Percentiles rank a stretch among this genome's conserved stretches.
Evolutionary conservation across 1,140 invertebrate species (phyloP).

Genomic region (Rhagoletis zephyria): DNA sequence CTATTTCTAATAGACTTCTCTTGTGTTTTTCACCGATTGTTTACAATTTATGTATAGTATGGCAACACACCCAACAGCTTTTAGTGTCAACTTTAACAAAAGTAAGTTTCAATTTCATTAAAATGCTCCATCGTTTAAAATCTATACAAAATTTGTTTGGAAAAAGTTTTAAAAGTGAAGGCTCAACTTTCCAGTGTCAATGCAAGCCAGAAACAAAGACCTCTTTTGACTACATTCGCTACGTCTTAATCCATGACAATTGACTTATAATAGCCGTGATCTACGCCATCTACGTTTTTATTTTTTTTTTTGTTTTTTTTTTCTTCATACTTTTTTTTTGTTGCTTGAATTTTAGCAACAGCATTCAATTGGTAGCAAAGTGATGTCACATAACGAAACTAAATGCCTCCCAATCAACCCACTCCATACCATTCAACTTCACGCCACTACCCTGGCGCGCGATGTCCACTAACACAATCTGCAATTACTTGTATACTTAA

Average conservation of each 20-base stretch:
- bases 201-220: not conserved
- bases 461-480: not conserved
- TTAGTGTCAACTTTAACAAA: too few species aligned
- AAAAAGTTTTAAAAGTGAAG: conserved; percentile 33
- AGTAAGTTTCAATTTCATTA: too few species aligned
- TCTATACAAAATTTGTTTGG: not conserved
- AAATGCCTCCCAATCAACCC: conserved; percentile 4
- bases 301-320: too few species aligned
- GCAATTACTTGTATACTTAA: conserved; percentile 14
- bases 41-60: too few species aligned
- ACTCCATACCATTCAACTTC: not conserved
- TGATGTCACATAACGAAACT: conserved; percentile 27
- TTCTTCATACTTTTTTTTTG: not conserved
- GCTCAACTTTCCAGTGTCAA: conserved; percentile 15
- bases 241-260: conserved; percentile 12
- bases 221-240: not conserved
- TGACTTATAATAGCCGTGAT: not conserved
- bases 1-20: too few species aligned
- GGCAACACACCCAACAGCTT: too few species aligned
- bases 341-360: not conserved
- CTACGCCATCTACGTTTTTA: not conserved
- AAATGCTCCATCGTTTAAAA: not conserved
- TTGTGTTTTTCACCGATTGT: too few species aligned
- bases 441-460: not conserved
- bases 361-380: not conserved